phyloP scores from a whole-genome alignment of 2,797 vertebrate genomes.

The Pseudomugil tenellus region DNA sequence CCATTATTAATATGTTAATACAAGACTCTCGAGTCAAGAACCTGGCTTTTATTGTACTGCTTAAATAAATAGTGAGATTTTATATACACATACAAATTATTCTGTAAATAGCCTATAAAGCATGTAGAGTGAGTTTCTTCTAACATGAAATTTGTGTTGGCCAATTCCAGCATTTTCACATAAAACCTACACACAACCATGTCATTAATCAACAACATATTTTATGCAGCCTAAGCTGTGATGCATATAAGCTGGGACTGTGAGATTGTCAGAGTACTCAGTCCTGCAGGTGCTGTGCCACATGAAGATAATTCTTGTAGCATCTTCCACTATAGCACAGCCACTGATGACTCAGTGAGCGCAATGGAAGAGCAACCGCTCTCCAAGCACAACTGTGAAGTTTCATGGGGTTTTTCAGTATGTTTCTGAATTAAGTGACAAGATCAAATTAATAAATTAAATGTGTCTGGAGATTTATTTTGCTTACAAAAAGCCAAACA shows the following conservation, averaged over 20 bases:
- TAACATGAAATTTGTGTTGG: neutral
- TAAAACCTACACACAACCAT: conserved; percentile 16
- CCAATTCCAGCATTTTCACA: conserved; percentile 17
- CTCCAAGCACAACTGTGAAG: conserved; percentile 32
- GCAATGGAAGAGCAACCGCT: conserved; percentile 43
- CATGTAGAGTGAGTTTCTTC: neutral
- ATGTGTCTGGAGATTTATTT: neutral
- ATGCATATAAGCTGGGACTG: conserved; percentile 46
- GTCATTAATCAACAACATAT: conserved; percentile 56
- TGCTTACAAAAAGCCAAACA: neutral
- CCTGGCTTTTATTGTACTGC: neutral
- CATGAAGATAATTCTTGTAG: conserved; percentile 69
- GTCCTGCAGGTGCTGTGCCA: conserved; percentile 60
- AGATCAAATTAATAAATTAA: conserved; percentile 12
- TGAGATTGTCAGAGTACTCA: conserved; percentile 44
- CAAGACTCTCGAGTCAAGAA: neutral
- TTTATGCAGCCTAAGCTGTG: conserved; percentile 56
- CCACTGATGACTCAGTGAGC: conserved; percentile 57
- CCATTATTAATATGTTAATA: neutral
- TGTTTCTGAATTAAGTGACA: conserved; percentile 9
- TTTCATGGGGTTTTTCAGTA: conserved; percentile 1
- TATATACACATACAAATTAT: neutral
- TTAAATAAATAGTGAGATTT: neutral
- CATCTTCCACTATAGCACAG: conserved; percentile 57
- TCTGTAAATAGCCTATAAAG: neutral